Base-by-base conservation (phyloP, 2,888 invertebrate genomes). In the Apeira syringaria region DNA sequence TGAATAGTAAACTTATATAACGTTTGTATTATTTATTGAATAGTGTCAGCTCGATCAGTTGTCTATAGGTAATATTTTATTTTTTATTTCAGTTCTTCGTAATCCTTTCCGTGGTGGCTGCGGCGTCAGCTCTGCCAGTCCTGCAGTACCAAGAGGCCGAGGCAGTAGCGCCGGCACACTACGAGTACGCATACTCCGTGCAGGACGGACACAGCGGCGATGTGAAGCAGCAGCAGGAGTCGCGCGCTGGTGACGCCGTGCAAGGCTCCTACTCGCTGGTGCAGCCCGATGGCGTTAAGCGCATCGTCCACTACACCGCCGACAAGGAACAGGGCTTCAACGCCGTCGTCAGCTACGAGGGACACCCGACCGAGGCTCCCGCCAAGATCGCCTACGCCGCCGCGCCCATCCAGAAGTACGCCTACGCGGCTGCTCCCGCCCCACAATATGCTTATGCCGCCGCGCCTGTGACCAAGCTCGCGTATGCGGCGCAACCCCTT, bases 221-320 rank as follows among this genome's bases (percentile, higher is more conserved):
- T 64, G 63, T 86, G 53, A 90, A 90, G 62, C 70, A 86, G 56
- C 89, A 88, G 71, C 74, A 83, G 59, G 90, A 89, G 56, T 60
- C 72, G 33, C 88, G 89, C 56, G 64, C 70, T 45, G 88, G 88
- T 2, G 84, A 90, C 59, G 68, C 61, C 50, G 84, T 89, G 24
- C 84, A 84, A 37, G 89, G 90, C 48, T 84, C 78, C 17, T 89
- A 89, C 76, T 86, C 89, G 4, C 76, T 90, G 12, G 67, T 90
- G 28, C 89, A 90, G 47, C 87, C 88, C 47, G 89, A 90, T 32
- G 89, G 90, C 0, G 74, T 80, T 30, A 75, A 66, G 56, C 84
- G 89, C 53, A 77, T 88, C 47, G 89, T 89, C 3, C 85, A 87
- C 43, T 89, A 89, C 76, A 77, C 82, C 60, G 64, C 87, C 10